A percentile compares a stretch with the other conserved stretches of the same genome.
These are phyloP conservation scores for Mylabris phalerata DNA, from an alignment of 1,140 invertebrate genomes.

Conservation along the genomic window DNA sequence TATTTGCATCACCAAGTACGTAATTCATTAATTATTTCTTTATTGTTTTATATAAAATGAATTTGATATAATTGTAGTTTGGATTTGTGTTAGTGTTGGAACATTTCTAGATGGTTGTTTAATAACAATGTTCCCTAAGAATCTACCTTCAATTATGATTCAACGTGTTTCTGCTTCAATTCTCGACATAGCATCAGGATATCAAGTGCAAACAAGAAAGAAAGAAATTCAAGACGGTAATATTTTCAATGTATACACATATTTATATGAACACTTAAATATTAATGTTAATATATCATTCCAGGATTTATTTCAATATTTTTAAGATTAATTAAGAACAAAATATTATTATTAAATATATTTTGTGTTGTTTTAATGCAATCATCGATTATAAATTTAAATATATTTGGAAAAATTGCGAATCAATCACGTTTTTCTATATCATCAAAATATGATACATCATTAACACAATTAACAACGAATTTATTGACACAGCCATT, in stretches of 20 bases:
- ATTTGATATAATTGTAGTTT: slow-evolving; percentile 43
- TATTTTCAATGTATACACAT: background rate
- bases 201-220: slow-evolving; percentile 4
- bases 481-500: slow-evolving; percentile 56
- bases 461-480: slow-evolving; percentile 44
- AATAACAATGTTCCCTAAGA: slow-evolving; percentile 53
- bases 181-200: slow-evolving; percentile 24
- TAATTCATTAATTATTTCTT: background rate
- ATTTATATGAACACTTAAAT: background rate
- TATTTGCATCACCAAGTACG: slow-evolving; percentile 32
- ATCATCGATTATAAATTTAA: slow-evolving; percentile 51
- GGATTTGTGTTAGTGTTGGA: slow-evolving; percentile 50
- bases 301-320: slow-evolving; percentile 49
- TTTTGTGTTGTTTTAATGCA: slow-evolving; percentile 50
- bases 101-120: slow-evolving; percentile 49
- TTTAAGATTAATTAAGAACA: slow-evolving; percentile 51
- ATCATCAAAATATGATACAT: slow-evolving; percentile 36
- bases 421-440: slow-evolving; percentile 50
- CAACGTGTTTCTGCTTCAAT: slow-evolving; percentile 50
- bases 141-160: slow-evolving; percentile 48
- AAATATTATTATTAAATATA: slow-evolving; percentile 53
- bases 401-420: slow-evolving; percentile 49
- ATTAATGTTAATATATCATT: slow-evolving; percentile 16
- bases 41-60: background rate
- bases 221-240: slow-evolving; percentile 20